Evolutionary conservation across 2,797 vertebrate species (phyloP).

Genomic region (Meda fulgida): DNA sequence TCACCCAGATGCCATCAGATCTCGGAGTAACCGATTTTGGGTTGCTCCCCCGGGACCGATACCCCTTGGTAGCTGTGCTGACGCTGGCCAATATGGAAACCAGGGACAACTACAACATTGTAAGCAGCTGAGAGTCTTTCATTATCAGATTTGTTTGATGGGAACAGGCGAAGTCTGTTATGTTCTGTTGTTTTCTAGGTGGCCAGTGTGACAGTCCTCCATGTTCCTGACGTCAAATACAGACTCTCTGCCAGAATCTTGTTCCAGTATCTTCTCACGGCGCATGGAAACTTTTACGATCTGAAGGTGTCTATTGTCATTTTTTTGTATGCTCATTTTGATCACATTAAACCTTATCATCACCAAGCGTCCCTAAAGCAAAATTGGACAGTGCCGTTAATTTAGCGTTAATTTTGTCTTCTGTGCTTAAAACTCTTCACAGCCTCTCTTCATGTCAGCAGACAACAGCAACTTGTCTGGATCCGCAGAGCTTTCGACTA

Average conservation of each 20-base stretch:
- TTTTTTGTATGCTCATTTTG: background rate
- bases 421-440: constrained; percentile 53
- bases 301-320: constrained; percentile 87
- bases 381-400: background rate
- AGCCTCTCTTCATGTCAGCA: constrained; percentile 97
- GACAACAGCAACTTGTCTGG: constrained; percentile 63
- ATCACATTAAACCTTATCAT: background rate
- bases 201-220: constrained; percentile 88
- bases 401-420: background rate
- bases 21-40: constrained; percentile 85
- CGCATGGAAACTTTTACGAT: constrained; percentile 89
- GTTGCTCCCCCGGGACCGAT: constrained; percentile 83
- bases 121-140: constrained; percentile 71
- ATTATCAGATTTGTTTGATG: background rate
- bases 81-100: constrained; percentile 83
- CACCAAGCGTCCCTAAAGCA: background rate
- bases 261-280: constrained; percentile 90
- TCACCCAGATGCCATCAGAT: constrained; percentile 81
- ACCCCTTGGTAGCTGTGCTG: constrained; percentile 88
- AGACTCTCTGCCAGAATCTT: constrained; percentile 86
- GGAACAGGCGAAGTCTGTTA: background rate
- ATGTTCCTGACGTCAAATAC: constrained; percentile 90
- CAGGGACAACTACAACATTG: constrained; percentile 86
- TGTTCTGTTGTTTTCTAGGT: constrained; percentile 72
- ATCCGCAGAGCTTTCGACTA: constrained; percentile 6